Conservation (phyloP, 2,113 vertebrate genomes). For the Tragulus kanchil region DNA sequence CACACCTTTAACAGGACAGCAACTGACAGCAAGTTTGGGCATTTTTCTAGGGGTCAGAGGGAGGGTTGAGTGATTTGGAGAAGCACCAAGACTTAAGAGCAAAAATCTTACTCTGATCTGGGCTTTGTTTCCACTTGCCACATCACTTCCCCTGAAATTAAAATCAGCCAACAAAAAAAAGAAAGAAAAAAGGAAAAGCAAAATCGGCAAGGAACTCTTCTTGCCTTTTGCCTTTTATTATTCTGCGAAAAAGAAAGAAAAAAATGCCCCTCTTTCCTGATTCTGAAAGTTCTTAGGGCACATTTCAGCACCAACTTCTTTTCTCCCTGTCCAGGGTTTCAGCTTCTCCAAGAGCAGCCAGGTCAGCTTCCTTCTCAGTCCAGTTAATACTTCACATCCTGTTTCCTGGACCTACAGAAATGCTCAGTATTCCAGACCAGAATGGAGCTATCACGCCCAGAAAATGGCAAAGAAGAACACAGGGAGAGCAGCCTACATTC, state of each 20-base stretch:
- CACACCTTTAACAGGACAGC: not conserved
- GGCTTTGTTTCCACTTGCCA: not conserved
- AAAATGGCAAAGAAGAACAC: not conserved
- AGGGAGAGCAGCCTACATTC: accelerated
- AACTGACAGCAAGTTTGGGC: not conserved
- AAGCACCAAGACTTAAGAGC: not conserved
- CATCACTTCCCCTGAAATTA: not conserved
- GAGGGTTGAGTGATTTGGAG: no score
- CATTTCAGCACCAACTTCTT: not conserved
- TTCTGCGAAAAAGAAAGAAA: not conserved
- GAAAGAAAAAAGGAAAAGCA: no score
- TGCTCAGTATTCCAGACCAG: not conserved
- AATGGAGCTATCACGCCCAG: no score
- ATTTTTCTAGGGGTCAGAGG: not conserved
- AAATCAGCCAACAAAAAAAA: no score
- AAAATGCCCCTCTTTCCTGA: not conserved
- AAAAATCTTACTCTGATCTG: not conserved
- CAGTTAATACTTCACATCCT: not conserved
- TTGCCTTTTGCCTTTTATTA: not conserved
- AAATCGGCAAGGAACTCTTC: not conserved
- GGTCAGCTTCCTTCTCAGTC: not conserved
- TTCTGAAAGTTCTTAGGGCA: not conserved
- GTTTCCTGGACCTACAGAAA: not conserved
- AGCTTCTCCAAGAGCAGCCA: not conserved
- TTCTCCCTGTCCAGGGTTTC: not conserved